phyloP scores from a whole-genome alignment of 2,888 invertebrate genomes.

The Epistrophe eligans region DNA sequence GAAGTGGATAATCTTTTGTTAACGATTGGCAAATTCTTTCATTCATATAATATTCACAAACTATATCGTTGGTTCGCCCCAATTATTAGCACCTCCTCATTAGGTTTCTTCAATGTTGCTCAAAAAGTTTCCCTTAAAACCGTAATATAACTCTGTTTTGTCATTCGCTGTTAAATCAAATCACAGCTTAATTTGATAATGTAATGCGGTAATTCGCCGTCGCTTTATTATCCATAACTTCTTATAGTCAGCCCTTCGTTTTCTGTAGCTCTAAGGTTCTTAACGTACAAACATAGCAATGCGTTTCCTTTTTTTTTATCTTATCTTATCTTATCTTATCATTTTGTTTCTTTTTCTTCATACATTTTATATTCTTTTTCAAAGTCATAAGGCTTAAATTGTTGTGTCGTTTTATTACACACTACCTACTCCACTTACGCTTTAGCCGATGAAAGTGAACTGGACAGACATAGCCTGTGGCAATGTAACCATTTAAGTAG shows the following conservation, averaged over 20 bases:
- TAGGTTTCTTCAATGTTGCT: background rate
- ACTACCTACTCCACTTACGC: background rate
- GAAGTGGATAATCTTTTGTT: too few species aligned
- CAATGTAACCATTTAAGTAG: slow-evolving; percentile 19
- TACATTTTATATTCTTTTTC: background rate
- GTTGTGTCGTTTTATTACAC: slow-evolving; percentile 1
- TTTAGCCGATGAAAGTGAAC: background rate
- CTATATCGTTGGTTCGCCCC: too few species aligned
- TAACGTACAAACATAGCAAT: background rate
- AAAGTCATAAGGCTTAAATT: slow-evolving; percentile 5
- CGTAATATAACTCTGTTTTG: background rate
- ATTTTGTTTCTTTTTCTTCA: background rate
- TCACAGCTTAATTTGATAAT: background rate
- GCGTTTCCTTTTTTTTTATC: background rate
- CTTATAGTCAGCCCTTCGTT: background rate
- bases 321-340: too few species aligned
- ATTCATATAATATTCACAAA: too few species aligned
- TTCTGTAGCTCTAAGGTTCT: background rate
- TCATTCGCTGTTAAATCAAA: background rate
- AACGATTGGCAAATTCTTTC: too few species aligned
- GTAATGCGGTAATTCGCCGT: background rate
- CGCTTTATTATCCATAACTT: background rate
- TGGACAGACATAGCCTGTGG: background rate
- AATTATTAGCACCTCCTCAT: too few species aligned
- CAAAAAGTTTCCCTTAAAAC: background rate